Percentiles rank a stretch among this genome's conserved stretches.
These are phyloP conservation scores for Drosophila teissieri DNA, from an alignment of 1,140 invertebrate genomes.

Conservation along the genomic window DNA sequence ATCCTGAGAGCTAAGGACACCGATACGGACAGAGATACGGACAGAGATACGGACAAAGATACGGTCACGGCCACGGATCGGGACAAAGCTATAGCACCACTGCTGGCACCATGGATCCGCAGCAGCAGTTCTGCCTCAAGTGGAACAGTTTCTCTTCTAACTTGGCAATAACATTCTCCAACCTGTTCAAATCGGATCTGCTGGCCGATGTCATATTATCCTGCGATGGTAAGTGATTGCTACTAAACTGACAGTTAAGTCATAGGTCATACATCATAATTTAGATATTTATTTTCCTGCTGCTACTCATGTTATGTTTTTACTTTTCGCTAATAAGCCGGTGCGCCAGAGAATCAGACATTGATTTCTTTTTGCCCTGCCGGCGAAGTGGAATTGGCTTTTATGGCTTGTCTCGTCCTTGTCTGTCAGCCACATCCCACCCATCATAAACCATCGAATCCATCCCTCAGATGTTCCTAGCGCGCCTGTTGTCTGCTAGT, in stretches of 20 bases:
- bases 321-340: slow-evolving; percentile 60
- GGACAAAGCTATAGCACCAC: slow-evolving; percentile 12
- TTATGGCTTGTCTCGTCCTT: slow-evolving; percentile 62
- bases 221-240: slow-evolving; percentile 91
- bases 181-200: slow-evolving; percentile 95
- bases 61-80: background rate
- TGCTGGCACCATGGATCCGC: slow-evolving; percentile 88
- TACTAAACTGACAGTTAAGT: background rate
- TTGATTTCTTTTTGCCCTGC: slow-evolving; percentile 60
- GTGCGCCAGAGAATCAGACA: slow-evolving; percentile 47
- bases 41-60: background rate
- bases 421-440: slow-evolving; percentile 19
- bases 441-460: background rate
- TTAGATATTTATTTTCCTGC: background rate
- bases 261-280: too few species aligned
- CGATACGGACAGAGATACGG: background rate
- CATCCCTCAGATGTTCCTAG: slow-evolving; percentile 1
- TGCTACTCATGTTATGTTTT: slow-evolving; percentile 14
- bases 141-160: slow-evolving; percentile 96
- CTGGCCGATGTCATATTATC: slow-evolving; percentile 95
- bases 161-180: slow-evolving; percentile 93
- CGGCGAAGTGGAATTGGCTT: slow-evolving; percentile 29
- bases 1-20: slow-evolving; percentile 18
- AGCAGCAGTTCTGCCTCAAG: slow-evolving; percentile 95
- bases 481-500: slow-evolving; percentile 58